These are phyloP conservation scores for Schizotus pectinicornis DNA, from an alignment of 2,888 invertebrate genomes.

Conservation along the genomic window DNA sequence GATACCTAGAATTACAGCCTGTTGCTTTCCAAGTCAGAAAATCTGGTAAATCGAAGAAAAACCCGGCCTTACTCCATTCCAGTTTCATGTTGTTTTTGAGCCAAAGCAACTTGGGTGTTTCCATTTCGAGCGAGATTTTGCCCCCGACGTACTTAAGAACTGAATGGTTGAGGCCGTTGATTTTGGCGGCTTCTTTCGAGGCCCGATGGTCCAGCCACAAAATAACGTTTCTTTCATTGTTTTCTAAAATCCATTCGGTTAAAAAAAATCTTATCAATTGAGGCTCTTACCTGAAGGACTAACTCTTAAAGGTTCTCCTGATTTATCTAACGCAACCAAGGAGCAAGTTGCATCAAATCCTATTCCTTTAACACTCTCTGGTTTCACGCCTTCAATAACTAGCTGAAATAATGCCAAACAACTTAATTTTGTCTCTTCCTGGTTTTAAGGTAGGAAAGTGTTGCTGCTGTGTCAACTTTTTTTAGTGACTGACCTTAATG, in stretches of 20 bases:
- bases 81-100: slow-evolving; percentile 72
- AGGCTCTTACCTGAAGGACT: slow-evolving; percentile 63
- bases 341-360: slow-evolving; percentile 98
- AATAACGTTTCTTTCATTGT: slow-evolving; percentile 79
- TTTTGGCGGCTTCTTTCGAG: slow-evolving; percentile 75
- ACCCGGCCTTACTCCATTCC: slow-evolving; percentile 73
- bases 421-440: background rate
- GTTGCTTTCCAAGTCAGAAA: slow-evolving; percentile 94
- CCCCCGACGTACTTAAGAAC: slow-evolving; percentile 89
- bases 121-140: slow-evolving; percentile 94
- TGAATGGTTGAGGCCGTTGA: slow-evolving; percentile 77
- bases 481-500: slow-evolving; percentile 69
- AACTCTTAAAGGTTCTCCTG: slow-evolving; percentile 73
- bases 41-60: slow-evolving; percentile 92
- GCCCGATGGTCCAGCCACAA: slow-evolving; percentile 96
- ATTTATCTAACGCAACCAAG: slow-evolving; percentile 77
- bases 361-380: slow-evolving; percentile 75
- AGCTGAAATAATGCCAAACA: slow-evolving; percentile 59
- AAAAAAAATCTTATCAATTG: too few species aligned
- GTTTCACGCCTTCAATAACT: slow-evolving; percentile 63
- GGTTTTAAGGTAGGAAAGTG: background rate
- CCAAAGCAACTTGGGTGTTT: slow-evolving; percentile 94
- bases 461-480: background rate
- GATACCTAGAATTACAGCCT: slow-evolving; percentile 68
- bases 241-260: slow-evolving; percentile 51